phyloP scores from a whole-genome alignment of 2,888 invertebrate genomes.

The Cartodere bifasciata region DNA sequence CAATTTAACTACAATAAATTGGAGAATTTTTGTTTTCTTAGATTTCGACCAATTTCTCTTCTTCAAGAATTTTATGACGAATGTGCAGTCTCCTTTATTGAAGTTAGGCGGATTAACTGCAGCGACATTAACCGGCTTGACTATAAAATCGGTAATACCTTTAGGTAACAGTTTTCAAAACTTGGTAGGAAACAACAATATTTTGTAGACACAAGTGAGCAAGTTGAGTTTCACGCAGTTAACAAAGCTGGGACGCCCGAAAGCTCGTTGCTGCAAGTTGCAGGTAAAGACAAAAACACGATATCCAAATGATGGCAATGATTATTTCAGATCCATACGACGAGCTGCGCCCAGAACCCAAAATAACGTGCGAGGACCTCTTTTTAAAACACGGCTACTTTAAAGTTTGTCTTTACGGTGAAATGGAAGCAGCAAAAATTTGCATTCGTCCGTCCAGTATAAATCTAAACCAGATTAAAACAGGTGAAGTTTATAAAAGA shows the following conservation, averaged over 20 bases:
- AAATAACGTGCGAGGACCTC: too few species aligned
- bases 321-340: not conserved
- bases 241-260: too few species aligned
- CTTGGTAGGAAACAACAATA: too few species aligned
- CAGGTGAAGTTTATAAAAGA: conserved; percentile 27
- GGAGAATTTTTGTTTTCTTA: conserved; percentile 5
- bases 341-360: conserved; percentile 1
- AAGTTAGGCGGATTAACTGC: conserved; percentile 27
- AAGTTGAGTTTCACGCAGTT: too few species aligned
- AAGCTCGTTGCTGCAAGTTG: too few species aligned
- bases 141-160: too few species aligned
- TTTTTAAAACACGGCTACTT: conserved; percentile 28
- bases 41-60: conserved; percentile 10
- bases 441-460: conserved; percentile 37
- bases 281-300: too few species aligned
- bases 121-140: too few species aligned
- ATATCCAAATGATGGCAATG: not conserved
- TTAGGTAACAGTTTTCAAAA: too few species aligned
- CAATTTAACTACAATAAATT: not conserved
- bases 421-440: conserved; percentile 39
- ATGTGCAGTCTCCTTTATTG: conserved; percentile 36
- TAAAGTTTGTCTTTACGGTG: conserved; percentile 43
- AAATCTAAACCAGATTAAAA: conserved; percentile 35
- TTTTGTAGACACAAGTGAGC: too few species aligned
- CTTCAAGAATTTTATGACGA: conserved; percentile 15